Evolutionary conservation across 2,113 vertebrate species (phyloP), one percentile per base, ranked within the genome.

Genomic region (Orcinus orca): DNA sequence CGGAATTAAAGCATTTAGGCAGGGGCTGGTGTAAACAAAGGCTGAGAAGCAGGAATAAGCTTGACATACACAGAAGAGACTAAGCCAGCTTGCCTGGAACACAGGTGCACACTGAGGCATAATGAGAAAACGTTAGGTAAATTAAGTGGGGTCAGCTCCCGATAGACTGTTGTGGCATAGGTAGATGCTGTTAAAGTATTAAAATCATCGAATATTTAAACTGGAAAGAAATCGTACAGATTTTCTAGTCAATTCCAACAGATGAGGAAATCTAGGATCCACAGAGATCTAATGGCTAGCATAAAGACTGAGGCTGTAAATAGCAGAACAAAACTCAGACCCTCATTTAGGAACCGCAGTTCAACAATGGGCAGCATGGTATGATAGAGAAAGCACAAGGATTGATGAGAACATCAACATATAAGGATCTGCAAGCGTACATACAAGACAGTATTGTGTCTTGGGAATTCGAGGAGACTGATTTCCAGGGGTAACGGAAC

Each of bases 151-250:
- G 47, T 88, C 70, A 88, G 31, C 33, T 90, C 70, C 93, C 93
- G 53, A 84, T 0, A 83, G 84, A 86, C 63, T 68, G 74, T 2
- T 44, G 12, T 7, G 15, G 74, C 70, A 88, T 31, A 89, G 10
- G 73, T 9, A 94, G 55, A 95, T n/a, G 25, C 67, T 88, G 26
- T 76, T 92, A 83, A 68, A 96, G 74, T 82, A 93, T 55, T 77
- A 71, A 95, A 90, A 60, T 74, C 84, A 93, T 47, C 0, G 1
- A 70, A 83, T 90, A 95, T 80, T 92, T 96, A 96, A 95, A 93
- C 76, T 77, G 87, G 29, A 90, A 95, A 97, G 74, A 47, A 97
- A 92, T 7, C 63, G 83, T 38, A 88, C 58, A 84, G 96, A 90
- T 90, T 81, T 81, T 90, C 97, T 70, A 88, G 36, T 71, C 84